These are phyloP conservation scores for Vulpes lagopus DNA, from an alignment of 2,113 vertebrate genomes.

Conservation along the genomic window DNA sequence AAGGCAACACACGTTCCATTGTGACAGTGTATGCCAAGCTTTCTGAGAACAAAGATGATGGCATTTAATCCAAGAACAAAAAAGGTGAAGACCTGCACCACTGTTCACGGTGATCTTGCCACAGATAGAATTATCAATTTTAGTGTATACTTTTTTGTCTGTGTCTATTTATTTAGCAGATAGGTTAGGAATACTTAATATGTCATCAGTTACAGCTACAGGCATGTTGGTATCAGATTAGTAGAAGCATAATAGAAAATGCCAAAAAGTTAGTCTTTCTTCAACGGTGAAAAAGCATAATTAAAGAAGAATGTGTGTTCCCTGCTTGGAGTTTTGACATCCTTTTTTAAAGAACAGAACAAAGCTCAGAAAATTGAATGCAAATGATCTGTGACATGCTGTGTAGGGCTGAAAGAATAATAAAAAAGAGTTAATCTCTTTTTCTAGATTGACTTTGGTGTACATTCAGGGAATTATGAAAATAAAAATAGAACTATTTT, in stretches of 20 bases:
- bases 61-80: constrained; percentile 70
- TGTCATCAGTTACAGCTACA: constrained; percentile 69
- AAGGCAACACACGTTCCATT: constrained; percentile 29
- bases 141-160: constrained; percentile 12
- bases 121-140: constrained; percentile 66
- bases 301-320: constrained; percentile 58
- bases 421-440: neutral
- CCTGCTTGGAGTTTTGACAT: constrained; percentile 60
- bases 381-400: neutral
- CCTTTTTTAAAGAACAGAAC: constrained; percentile 71
- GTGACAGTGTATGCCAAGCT: constrained; percentile 57
- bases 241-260: constrained; percentile 71
- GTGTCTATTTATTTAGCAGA: neutral
- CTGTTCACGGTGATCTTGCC: constrained; percentile 39
- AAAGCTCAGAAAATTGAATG: neutral
- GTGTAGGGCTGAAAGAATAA: neutral
- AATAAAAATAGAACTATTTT: neutral
- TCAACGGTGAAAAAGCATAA: constrained; percentile 57
- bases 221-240: constrained; percentile 71
- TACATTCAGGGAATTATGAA: neutral
- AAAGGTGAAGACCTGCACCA: constrained; percentile 53
- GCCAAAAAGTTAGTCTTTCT: constrained; percentile 68
- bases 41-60: constrained; percentile 74
- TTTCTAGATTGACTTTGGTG: neutral
- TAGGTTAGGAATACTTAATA: constrained; percentile 56